phyloP scores from a whole-genome alignment of 2,888 invertebrate genomes.

The Acanthoscelides obtectus region DNA sequence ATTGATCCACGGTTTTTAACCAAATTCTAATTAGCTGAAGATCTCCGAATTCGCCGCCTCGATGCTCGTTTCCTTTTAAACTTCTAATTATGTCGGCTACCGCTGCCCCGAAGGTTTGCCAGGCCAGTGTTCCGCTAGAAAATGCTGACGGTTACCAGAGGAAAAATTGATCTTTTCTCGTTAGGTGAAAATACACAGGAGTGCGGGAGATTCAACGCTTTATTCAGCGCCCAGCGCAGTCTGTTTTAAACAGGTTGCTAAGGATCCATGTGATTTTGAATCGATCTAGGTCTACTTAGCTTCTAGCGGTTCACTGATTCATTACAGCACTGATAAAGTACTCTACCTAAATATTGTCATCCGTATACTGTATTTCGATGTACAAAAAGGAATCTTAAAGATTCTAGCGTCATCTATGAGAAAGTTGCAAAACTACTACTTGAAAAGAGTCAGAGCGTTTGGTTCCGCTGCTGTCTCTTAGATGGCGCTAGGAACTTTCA shows the following conservation, averaged over 20 bases:
- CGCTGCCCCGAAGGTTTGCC: not conserved
- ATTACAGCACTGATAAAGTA: no score
- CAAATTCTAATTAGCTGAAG: not conserved
- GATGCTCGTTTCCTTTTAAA: not conserved
- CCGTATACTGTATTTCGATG: no score
- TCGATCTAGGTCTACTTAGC: not conserved
- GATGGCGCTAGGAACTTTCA: no score
- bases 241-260: not conserved
- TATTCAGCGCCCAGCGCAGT: not conserved
- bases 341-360: no score
- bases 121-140: not conserved
- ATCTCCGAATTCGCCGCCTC: not conserved
- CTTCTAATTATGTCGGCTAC: not conserved
- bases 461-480: no score
- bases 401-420: no score
- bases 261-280: not conserved
- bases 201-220: not conserved
- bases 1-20: not conserved
- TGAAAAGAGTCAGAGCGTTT: no score
- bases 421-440: no score
- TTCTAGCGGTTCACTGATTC: no score
- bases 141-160: not conserved
- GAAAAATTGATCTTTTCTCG: not conserved
- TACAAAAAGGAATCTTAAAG: no score
- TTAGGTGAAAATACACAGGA: not conserved